Base-by-base conservation (phyloP, 64 coral and sea anemone genomes). In the Dendrophyllia cribrosa region DNA sequence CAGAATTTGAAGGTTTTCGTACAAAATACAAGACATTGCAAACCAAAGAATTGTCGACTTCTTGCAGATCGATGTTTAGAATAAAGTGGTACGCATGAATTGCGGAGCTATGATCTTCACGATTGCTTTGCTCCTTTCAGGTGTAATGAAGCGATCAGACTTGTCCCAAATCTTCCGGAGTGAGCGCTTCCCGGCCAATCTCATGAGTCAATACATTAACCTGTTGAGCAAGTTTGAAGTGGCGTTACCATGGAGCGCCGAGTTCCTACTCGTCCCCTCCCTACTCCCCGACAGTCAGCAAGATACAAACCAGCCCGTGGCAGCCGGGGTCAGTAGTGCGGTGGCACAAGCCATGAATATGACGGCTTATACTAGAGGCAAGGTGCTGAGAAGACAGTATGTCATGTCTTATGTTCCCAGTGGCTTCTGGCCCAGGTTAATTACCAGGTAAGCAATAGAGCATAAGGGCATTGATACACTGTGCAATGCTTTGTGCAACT, bases 321-420 rank as follows among this genome's bases (percentile, higher is more conserved):
- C 91, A 4, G 91, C 94, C 6, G 94, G 91, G 4, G 91, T 95
- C 47, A 96, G 91, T 48, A 72, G 43, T 10, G 64, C 85, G 3
- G 94, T 99, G 7, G 89, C 95, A n/a, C 73, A 92, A 8, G 94
- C 97, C 51, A 99, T 99, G 97, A 96, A 91, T 78, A 78, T 82
- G 53, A 77, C 91, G 0, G 97, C 97, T 11, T 99, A 99, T 51
- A 94, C 88, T 4, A 87, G 93, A 74, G 90, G 46, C 63, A 88
- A 88, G 16, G 97, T 99, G 1, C 64, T 99, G 21, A 78, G 97
- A 52, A 52, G 97, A 62, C 97, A 99, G 64, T 93, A 99, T 73
- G 91, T 99, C 34, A 99, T 99, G 97, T 99, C 97, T 7, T 99
- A 99, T 91, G 91, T 99, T 14, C 97, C 97, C 8, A 96, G 97